Evolutionary conservation across 2,888 invertebrate species (phyloP), one percentile per base, ranked within the genome.

Genomic region (Steromphala cineraria): DNA sequence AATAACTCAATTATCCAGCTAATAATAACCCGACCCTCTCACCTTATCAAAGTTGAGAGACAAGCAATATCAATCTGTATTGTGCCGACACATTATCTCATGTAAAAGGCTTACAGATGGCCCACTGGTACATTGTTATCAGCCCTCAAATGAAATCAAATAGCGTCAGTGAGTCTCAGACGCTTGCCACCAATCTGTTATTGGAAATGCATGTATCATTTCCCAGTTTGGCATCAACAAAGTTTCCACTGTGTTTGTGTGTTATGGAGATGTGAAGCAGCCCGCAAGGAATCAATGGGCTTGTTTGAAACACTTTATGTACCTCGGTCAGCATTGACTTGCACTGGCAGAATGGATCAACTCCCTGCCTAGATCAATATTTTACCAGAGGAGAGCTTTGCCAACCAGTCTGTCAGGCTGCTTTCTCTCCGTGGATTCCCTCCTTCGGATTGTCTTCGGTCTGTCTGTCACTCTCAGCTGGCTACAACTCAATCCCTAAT

Each of bases 151-250:
- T 46, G 46, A 46, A 46, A 46, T 46, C 46, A 46, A 46, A 46
- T 46, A 46, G 46, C 46, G 46, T 46, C 46, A 46, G 46, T 46
- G 46, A 46, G 46, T 46, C 46, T 46, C 46, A 46, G 46, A 46
- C 46, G 4, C 46, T 46, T 46, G 13, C 46, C 46, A 46, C 24
- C 62, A 62, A 28, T 28, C 28, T 62, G 28, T 28, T 62, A 62
- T 62, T 62, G 62, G 62, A 24, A 62, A 62, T 21, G 62, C 62
- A 62, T 62, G 62, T 62, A 62, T 62, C 62, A 62, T 62, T 56
- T 62, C 62, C 15, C 21, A 62, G 24, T 62, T 62, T 62, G 8
- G 7, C 62, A 28, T 62, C 24, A 62, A 62, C 62, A 24, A 62
- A 62, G 24, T 62, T 62, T 28, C 28, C 15, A 13, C 13, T 5